A percentile compares a stretch with the other conserved stretches of the same genome.
Conservation (phyloP, 2,113 vertebrate genomes). For the Proterorhinus semilunaris region DNA sequence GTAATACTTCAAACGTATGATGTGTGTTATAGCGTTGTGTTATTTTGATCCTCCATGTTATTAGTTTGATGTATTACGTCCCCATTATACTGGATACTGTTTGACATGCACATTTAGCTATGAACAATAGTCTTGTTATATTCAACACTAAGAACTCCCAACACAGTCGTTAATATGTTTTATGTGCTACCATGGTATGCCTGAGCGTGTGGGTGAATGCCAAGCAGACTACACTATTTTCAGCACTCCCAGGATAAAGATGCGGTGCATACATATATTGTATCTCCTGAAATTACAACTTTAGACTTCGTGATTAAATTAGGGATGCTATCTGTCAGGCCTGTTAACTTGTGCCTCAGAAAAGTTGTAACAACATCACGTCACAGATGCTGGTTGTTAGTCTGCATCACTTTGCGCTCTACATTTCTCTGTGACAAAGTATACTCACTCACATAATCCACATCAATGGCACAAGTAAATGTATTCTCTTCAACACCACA, state of each 20-base stretch:
- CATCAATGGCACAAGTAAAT: too few species aligned
- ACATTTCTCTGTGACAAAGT: not conserved
- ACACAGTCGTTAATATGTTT: conserved; percentile 2
- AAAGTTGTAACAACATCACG: conserved; percentile 2
- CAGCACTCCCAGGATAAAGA: conserved; percentile 8
- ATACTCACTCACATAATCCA: not conserved
- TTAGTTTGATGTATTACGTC: not conserved
- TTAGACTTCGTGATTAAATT: conserved; percentile 23
- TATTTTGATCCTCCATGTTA: not conserved
- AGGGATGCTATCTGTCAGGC: conserved; percentile 16
- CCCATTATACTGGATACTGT: not conserved
- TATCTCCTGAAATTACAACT: conserved; percentile 24
- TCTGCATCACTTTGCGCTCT: not conserved
- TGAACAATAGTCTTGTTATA: conserved; percentile 7
- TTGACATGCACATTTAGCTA: not conserved
- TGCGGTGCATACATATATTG: not conserved
- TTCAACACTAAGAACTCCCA: not conserved
- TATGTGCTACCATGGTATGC: not conserved
- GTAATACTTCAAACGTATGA: not conserved
- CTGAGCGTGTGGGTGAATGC: not conserved
- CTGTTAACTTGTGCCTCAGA: conserved; percentile 12
- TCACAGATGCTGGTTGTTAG: not conserved
- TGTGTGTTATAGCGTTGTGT: not conserved
- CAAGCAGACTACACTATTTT: conserved; percentile 1
- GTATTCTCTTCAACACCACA: too few species aligned